These are phyloP conservation scores for Brachirus orientalis DNA, from an alignment of 2,113 vertebrate genomes.

Conservation along the genomic window DNA sequence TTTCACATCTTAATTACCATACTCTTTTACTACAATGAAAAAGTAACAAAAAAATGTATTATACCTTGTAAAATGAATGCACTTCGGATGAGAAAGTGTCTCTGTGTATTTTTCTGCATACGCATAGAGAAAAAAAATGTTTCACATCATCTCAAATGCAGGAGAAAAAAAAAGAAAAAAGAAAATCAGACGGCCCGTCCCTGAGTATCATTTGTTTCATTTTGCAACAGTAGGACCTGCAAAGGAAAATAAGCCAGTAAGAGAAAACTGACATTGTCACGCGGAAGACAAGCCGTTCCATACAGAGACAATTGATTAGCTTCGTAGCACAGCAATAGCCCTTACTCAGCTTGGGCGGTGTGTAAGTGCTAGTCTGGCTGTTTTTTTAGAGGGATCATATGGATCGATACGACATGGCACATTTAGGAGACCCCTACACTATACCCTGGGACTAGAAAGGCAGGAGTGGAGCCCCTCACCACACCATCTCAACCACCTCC, in stretches of 20 bases:
- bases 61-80: neutral
- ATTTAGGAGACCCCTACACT: constrained; percentile 71
- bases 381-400: constrained; percentile 71
- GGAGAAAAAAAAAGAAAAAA: neutral
- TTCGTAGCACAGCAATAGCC: constrained; percentile 64
- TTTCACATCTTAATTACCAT: neutral
- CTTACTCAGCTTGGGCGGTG: constrained; percentile 78
- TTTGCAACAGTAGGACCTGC: constrained; percentile 20
- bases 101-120: neutral
- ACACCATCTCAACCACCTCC: constrained; percentile 45
- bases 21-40: neutral
- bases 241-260: constrained; percentile 35
- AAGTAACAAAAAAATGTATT: neutral
- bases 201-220: constrained; percentile 13
- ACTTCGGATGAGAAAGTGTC: neutral
- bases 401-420: constrained; percentile 82
- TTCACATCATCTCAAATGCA: constrained; percentile 14
- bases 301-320: constrained; percentile 80
- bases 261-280: constrained; percentile 64
- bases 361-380: constrained; percentile 76
- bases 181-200: neutral
- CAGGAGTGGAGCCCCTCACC: constrained; percentile 56
- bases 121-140: neutral
- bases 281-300: constrained; percentile 57
- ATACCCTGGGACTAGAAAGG: constrained; percentile 60